phyloP scores from a whole-genome alignment of 1,140 invertebrate species.

The Halesus radiatus region DNA sequence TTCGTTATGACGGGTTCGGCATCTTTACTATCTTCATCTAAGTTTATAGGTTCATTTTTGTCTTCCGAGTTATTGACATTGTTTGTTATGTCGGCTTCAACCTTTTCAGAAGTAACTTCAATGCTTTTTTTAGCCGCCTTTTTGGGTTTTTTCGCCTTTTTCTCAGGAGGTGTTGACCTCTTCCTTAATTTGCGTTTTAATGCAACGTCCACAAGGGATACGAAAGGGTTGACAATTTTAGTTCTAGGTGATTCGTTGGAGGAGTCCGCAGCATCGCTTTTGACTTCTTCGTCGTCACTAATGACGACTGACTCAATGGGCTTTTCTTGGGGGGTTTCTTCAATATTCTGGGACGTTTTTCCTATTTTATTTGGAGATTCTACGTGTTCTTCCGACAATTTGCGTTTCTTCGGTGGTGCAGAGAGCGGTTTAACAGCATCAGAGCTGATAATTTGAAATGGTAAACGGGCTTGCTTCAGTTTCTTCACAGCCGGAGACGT shows the following conservation, averaged over 20 bases:
- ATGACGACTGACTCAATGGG: constrained; percentile 22
- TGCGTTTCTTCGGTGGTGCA: constrained; percentile 41
- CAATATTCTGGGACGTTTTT: constrained; percentile 18
- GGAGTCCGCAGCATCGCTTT: neutral
- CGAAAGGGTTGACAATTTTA: constrained; percentile 38
- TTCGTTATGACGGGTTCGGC: neutral
- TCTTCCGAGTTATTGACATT: neutral
- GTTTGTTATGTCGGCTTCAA: neutral
- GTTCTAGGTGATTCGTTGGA: neutral
- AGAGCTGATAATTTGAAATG: constrained; percentile 56
- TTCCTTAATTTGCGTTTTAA: constrained; percentile 50
- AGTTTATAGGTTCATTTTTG: constrained; percentile 6
- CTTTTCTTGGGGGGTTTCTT: neutral
- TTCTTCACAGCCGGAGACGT: constrained; percentile 59
- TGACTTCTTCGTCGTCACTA: constrained; percentile 36
- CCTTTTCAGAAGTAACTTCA: neutral
- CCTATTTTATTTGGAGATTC: constrained; percentile 40
- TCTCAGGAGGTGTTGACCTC: constrained; percentile 29
- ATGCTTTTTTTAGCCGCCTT: neutral
- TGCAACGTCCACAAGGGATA: constrained; percentile 42
- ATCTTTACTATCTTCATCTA: constrained; percentile 26
- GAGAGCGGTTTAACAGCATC: constrained; percentile 30
- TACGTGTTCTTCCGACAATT: constrained; percentile 40
- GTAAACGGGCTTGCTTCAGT: constrained; percentile 63
- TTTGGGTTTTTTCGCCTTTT: constrained; percentile 18